Evolutionary conservation across 1,140 invertebrate genomes (phyloP), one percentile per base, ranked within the genome.

Genomic region (Hypsibius dujardini): DNA sequence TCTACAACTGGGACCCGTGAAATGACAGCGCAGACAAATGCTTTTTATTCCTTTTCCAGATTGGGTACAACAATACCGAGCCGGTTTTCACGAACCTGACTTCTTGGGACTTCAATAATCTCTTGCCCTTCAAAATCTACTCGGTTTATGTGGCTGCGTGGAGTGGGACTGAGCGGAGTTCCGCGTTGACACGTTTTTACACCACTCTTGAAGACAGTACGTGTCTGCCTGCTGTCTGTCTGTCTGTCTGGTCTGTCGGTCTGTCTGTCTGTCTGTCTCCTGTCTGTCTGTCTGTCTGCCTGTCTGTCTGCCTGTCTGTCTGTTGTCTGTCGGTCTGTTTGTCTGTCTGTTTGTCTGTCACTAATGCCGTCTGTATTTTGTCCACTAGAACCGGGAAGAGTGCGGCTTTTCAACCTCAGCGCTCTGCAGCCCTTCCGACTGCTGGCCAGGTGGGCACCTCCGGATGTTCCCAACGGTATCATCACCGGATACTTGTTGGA

Each of bases 91-190:
- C 50, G 56, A 75, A 47, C 72, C 73, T 15, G 77, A 78, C 46
- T 82, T 89, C 12, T 83, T 87, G 40, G 85, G 87, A 76, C 90
- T 89, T 78, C 81, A 87, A 47, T 90, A 88, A 1, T 82, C 84
- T 14, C 80, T 81, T 60, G 85, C 46, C 71, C 15, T 69, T 70
- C 60, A 67, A 70, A n/a, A 70, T 70, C 15, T 71, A 71, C 46
- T 14, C 50, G 1, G 47, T 40, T 15, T 72, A 46, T 59, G 47
- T 73, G 12, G 70, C 56, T 2, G 62, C 62, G 7, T 42, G 62
- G 7, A 14, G 62, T 42, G 62, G 62, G 3, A 67, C 62, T 3
- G 62, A 67, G 42, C 62, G 62, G 3, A 67, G 62, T 42, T 14
- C 3, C 45, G 62, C 62, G 3, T 67, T 67, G 42, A 67, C 62